Evolutionary conservation across 2,797 vertebrate species (phyloP).

Genomic region (Tauraco hartlaubi): DNA sequence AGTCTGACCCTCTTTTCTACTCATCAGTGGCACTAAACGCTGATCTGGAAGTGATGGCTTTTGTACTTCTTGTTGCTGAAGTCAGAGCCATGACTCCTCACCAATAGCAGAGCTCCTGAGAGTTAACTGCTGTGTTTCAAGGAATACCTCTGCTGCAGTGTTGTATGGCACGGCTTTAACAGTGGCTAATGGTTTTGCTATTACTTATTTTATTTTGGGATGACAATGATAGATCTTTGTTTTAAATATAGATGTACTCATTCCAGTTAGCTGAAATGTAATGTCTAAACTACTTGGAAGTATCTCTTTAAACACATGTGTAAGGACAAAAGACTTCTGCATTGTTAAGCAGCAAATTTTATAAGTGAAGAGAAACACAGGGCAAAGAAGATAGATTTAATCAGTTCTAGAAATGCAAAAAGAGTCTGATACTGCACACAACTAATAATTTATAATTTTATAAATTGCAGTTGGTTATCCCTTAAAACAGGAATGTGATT

Average conservation of each 20-base stretch:
- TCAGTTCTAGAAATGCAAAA: background rate
- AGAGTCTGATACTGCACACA: background rate
- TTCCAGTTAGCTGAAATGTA: background rate
- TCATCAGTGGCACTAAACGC: background rate
- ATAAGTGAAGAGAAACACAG: background rate
- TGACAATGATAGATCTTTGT: slow-evolving; percentile 48
- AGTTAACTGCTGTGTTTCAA: background rate
- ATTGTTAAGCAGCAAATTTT: background rate
- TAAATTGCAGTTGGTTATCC: background rate
- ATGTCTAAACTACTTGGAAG: slow-evolving; percentile 3
- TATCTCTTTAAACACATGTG: background rate
- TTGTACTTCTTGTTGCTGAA: background rate
- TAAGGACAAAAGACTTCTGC: background rate
- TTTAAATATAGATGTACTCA: slow-evolving; percentile 56
- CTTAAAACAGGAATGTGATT: background rate
- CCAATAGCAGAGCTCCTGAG: background rate
- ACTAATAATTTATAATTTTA: background rate
- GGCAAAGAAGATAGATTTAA: background rate
- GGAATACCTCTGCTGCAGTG: background rate
- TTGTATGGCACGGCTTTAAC: background rate
- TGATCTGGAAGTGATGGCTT: background rate
- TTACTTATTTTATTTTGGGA: slow-evolving; percentile 62
- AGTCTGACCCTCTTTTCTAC: background rate
- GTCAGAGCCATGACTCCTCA: background rate
- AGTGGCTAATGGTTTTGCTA: slow-evolving; percentile 33